Conservation (phyloP, 1,140 invertebrate genomes). For the Alviniconcha marisindica region DNA sequence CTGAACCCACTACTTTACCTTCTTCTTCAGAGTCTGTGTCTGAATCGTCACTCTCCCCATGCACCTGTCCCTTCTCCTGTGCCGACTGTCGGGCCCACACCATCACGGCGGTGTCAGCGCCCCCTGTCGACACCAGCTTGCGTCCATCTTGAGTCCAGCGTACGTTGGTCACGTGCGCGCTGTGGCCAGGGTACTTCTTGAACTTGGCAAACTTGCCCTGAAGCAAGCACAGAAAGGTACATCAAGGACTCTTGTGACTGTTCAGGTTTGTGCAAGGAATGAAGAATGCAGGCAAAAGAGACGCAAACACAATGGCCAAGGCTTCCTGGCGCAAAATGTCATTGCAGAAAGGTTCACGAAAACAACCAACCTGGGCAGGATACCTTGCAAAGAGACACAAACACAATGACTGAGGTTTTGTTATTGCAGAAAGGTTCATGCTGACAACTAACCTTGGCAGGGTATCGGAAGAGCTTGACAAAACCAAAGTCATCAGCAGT, state of each 20-base stretch:
- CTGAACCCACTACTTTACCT: conserved; percentile 54
- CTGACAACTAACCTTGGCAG: conserved; percentile 72
- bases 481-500: conserved; percentile 76
- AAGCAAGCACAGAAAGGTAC: too few relatives aligned
- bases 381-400: too few relatives aligned
- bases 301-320: too few relatives aligned
- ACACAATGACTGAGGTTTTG: too few relatives aligned
- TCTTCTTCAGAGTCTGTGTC: conserved; percentile 76
- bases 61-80: conserved; percentile 44
- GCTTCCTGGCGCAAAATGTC: too few relatives aligned
- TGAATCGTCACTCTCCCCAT: conserved; percentile 75
- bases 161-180: conserved; percentile 76
- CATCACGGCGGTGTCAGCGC: conserved; percentile 75
- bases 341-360: too few relatives aligned
- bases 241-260: too few relatives aligned
- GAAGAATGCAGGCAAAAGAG: too few relatives aligned
- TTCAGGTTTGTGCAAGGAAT: too few relatives aligned
- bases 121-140: conserved; percentile 72
- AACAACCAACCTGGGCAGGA: too few relatives aligned
- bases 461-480: conserved; percentile 76
- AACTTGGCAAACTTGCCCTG: conserved; percentile 76
- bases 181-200: conserved; percentile 77
- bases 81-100: conserved; percentile 68
- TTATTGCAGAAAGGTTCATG: too few relatives aligned
- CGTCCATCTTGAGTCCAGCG: conserved; percentile 70